Percentiles rank a stretch among this genome's conserved stretches.
Evolutionary conservation across 53 echinoderm and acorn worm genomes (phyloP).

Genomic region (Mesocentrotus franciscanus): DNA sequence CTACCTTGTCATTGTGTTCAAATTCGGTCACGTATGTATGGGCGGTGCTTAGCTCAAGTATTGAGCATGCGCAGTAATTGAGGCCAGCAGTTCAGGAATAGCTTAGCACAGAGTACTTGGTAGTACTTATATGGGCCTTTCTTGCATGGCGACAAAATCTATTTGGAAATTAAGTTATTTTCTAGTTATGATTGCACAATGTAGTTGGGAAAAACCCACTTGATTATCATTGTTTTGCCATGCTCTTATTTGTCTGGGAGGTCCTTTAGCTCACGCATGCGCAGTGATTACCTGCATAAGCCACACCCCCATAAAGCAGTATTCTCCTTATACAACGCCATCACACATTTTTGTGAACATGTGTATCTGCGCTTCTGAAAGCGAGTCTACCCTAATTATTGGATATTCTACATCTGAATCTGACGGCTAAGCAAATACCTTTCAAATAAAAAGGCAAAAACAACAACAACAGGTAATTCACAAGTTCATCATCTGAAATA

Average conservation of each 20-base stretch:
- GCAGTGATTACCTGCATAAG: neutral
- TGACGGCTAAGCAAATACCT: too few relatives aligned
- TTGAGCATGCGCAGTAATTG: neutral
- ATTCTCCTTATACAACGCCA: neutral
- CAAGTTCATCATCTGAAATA: too few relatives aligned
- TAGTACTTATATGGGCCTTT: too few relatives aligned
- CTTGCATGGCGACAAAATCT: too few relatives aligned
- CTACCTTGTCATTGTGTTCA: neutral
- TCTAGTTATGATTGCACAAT: neutral
- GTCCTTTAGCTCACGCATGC: neutral
- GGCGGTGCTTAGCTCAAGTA: neutral
- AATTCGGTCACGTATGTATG: neutral
- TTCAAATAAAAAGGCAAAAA: too few relatives aligned
- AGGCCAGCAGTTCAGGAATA: too few relatives aligned
- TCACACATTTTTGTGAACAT: neutral
- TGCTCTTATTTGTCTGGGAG: neutral
- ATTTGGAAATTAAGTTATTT: too few relatives aligned
- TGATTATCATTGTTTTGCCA: neutral
- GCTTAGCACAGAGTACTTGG: too few relatives aligned
- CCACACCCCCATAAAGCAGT: neutral
- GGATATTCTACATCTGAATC: too few relatives aligned
- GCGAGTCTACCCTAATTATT: too few relatives aligned
- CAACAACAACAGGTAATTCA: too few relatives aligned
- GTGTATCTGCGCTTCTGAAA: too few relatives aligned
- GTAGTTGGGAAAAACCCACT: neutral